Conservation (phyloP, 2,888 invertebrate species). For the Mantis religiosa region DNA sequence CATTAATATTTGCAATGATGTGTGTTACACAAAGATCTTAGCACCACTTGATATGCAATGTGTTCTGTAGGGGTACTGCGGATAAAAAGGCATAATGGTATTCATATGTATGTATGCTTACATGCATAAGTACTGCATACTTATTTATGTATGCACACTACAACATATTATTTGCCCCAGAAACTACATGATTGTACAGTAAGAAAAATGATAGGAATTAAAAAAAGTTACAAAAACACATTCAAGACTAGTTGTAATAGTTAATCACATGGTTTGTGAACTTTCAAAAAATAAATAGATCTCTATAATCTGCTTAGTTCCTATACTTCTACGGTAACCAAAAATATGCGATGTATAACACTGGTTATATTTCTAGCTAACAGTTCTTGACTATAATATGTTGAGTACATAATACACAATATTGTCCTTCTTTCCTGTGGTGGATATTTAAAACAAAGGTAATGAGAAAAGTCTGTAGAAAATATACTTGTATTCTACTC, state of each 20-base stretch:
- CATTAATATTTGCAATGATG: neutral
- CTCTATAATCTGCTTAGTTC: neutral
- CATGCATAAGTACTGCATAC: neutral
- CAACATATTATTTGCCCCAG: neutral
- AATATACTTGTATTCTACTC: neutral
- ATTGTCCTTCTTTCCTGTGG: conserved; percentile 25
- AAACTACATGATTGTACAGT: neutral
- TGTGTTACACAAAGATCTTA: neutral
- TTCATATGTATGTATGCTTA: neutral
- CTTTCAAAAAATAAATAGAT: conserved; percentile 27
- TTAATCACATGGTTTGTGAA: conserved; percentile 21
- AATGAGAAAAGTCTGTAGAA: neutral
- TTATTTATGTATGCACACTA: neutral
- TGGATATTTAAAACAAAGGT: neutral
- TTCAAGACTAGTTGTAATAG: conserved; percentile 29
- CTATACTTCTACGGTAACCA: conserved; percentile 22
- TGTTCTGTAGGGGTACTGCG: neutral
- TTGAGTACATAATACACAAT: neutral
- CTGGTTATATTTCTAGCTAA: conserved; percentile 1
- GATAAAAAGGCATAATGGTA: neutral
- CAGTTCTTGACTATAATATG: neutral
- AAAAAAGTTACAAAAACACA: conserved; percentile 25
- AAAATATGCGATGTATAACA: neutral
- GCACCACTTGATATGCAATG: neutral
- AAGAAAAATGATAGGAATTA: neutral